phyloP scores from a whole-genome alignment of 1,140 invertebrate genomes.

The Trichoplusia ni region DNA sequence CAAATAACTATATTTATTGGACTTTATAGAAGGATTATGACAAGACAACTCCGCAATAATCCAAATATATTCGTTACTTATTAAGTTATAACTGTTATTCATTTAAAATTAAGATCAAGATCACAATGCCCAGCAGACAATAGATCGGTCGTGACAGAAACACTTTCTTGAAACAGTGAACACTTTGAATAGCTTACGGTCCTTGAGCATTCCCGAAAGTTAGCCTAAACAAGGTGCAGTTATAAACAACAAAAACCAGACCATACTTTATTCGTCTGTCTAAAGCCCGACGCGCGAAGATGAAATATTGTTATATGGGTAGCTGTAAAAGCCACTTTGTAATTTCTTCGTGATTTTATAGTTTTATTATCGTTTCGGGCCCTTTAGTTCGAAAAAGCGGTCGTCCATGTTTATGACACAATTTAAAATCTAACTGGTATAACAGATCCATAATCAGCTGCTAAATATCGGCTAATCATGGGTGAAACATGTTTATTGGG shows the following conservation, averaged over 20 bases:
- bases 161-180: conserved; percentile 56
- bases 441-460: conserved; percentile 59
- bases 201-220: conserved; percentile 68
- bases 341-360: conserved; percentile 71
- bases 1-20: no score
- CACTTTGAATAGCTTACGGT: conserved; percentile 56
- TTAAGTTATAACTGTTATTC: conserved; percentile 33
- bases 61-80: no score
- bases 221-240: conserved; percentile 54
- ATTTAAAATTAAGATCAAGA: conserved; percentile 59
- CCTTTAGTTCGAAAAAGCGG: conserved; percentile 26
- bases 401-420: conserved; percentile 43
- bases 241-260: conserved; percentile 43
- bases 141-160: conserved; percentile 65
- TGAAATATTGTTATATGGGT: conserved; percentile 74
- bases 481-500: conserved; percentile 28
- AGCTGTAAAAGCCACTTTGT: conserved; percentile 67
- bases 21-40: no score
- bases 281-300: conserved; percentile 54
- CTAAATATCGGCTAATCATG: conserved; percentile 43
- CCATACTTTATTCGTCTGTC: conserved; percentile 37
- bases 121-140: conserved; percentile 59
- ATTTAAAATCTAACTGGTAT: conserved; percentile 43
- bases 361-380: conserved; percentile 64
- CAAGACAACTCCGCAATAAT: no score